A percentile compares a stretch with the other conserved stretches of the same genome.
Conservation (phyloP, 1,140 invertebrate species). For the Conus betulinus region DNA sequence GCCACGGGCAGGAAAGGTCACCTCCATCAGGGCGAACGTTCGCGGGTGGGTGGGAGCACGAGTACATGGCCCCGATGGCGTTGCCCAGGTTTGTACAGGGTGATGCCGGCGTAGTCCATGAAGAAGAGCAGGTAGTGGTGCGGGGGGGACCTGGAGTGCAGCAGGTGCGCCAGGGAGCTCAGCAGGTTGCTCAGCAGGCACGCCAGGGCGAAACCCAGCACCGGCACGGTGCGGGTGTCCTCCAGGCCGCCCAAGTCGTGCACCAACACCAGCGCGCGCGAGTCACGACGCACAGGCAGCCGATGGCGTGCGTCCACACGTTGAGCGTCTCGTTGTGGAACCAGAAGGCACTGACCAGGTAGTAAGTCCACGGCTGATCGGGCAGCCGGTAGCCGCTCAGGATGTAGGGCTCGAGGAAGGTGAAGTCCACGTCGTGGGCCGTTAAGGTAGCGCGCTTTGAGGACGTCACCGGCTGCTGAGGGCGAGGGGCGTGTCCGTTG, state of each 20-base stretch:
- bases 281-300: constrained; percentile 51
- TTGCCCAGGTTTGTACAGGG: constrained; percentile 64
- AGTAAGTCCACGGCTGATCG: constrained; percentile 67
- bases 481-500: background rate
- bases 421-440: constrained; percentile 52
- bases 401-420: constrained; percentile 69
- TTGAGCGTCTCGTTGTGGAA: constrained; percentile 74
- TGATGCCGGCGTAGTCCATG: constrained; percentile 69
- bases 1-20: constrained; percentile 54
- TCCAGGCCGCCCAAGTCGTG: background rate
- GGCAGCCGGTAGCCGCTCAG: constrained; percentile 65
- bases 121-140: constrained; percentile 67
- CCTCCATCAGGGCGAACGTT: constrained; percentile 42
- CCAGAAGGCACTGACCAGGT: constrained; percentile 68
- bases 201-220: background rate
- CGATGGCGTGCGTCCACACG: constrained; percentile 72
- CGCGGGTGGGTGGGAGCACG: constrained; percentile 43
- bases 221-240: background rate
- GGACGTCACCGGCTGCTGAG: background rate
- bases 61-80: constrained; percentile 59
- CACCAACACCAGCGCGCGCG: background rate
- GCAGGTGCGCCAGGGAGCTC: constrained; percentile 59
- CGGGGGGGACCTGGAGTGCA: constrained; percentile 65
- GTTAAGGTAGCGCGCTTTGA: constrained; percentile 30
- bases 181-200: constrained; percentile 17